A percentile compares a stretch with the other conserved stretches of the same genome.
phyloP scores from a whole-genome alignment of 2,797 vertebrate species.

The Pelodytes ibericus region DNA sequence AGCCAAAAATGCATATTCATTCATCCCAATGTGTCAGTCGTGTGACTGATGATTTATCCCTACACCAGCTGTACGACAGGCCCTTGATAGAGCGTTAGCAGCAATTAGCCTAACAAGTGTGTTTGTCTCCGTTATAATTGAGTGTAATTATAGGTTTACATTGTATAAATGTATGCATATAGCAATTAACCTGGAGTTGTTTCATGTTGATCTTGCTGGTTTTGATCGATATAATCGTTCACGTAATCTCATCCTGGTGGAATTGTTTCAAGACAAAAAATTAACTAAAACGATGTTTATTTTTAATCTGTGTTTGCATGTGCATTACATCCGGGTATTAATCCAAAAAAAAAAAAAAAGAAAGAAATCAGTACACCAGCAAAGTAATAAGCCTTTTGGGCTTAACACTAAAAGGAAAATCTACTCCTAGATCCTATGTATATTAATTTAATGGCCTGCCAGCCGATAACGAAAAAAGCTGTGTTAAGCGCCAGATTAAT shows the following conservation, averaged over 20 bases:
- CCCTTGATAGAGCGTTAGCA: slow-evolving; percentile 39
- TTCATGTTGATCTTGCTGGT: slow-evolving; percentile 29
- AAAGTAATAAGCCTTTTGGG: not conserved
- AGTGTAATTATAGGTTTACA: slow-evolving; percentile 52
- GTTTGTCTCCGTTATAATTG: slow-evolving; percentile 47
- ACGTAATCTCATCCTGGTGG: not conserved
- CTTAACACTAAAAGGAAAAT: not conserved
- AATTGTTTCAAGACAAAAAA: slow-evolving; percentile 17
- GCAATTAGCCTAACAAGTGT: slow-evolving; percentile 52
- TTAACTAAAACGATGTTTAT: not conserved
- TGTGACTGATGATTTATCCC: slow-evolving; percentile 31
- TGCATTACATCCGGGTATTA: not conserved
- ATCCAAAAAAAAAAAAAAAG: not conserved
- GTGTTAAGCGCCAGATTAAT: too few relatives aligned
- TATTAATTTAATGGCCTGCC: too few relatives aligned
- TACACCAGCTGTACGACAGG: slow-evolving; percentile 44
- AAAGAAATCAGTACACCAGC: not conserved
- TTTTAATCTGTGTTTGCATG: not conserved
- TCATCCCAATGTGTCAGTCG: not conserved
- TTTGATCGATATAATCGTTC: slow-evolving; percentile 9
- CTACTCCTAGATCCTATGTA: too few relatives aligned
- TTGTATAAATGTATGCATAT: slow-evolving; percentile 39
- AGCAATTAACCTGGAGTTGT: slow-evolving; percentile 52
- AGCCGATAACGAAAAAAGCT: too few relatives aligned
- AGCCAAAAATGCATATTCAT: not conserved